Percentiles rank a stretch among this genome's conserved stretches.
Evolutionary conservation across 2,113 vertebrate species (phyloP).

Genomic region (Motacilla alba): DNA sequence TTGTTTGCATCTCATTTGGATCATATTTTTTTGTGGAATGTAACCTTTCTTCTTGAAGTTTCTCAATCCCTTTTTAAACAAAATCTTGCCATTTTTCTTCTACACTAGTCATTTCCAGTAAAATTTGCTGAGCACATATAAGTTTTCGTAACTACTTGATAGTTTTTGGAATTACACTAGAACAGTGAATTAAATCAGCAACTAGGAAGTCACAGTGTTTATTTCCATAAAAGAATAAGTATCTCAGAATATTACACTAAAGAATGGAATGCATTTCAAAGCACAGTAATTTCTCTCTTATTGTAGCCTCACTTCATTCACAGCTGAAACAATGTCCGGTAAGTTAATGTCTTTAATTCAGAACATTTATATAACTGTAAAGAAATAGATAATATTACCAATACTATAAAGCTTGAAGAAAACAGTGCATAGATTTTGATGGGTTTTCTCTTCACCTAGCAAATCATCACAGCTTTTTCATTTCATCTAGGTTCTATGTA

Average conservation of each 20-base stretch:
- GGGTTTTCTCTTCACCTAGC: neutral
- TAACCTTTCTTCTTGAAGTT: neutral
- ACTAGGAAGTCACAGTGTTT: neutral
- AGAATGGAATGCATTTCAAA: slow-evolving; percentile 19
- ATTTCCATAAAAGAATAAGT: neutral
- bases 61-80: neutral
- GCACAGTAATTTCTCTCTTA: neutral
- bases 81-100: neutral
- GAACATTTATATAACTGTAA: neutral
- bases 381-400: neutral
- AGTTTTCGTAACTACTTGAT: neutral
- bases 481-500: neutral
- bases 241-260: slow-evolving; percentile 1
- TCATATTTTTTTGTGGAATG: neutral
- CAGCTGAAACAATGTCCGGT: neutral
- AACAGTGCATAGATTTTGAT: neutral
- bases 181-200: neutral
- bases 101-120: neutral
- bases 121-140: neutral
- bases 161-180: neutral
- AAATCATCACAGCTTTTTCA: neutral
- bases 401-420: neutral
- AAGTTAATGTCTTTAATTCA: neutral
- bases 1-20: slow-evolving; percentile 7
- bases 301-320: neutral